Conservation (phyloP, 2,888 invertebrate species). For the Leptinotarsa juncta region DNA sequence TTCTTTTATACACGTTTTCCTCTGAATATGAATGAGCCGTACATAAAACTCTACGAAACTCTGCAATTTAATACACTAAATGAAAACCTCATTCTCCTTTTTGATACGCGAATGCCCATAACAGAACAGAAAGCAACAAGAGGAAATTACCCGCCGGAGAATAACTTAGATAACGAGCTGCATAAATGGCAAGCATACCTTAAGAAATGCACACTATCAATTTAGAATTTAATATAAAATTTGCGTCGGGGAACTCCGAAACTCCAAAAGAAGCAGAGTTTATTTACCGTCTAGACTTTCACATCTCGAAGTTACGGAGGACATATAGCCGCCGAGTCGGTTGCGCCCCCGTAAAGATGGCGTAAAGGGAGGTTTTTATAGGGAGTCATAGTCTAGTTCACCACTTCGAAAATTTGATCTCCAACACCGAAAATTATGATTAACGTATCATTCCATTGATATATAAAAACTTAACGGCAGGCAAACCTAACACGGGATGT, state of each 20-base stretch:
- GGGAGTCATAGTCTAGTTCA: too few relatives aligned
- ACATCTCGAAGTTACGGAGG: constrained; percentile 11
- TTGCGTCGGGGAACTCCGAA: background rate
- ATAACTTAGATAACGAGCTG: constrained; percentile 13
- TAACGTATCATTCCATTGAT: too few relatives aligned
- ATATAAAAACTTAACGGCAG: too few relatives aligned
- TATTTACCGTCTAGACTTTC: constrained; percentile 15
- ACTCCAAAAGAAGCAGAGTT: constrained; percentile 5
- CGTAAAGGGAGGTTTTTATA: background rate
- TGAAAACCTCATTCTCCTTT: background rate
- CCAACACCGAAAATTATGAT: background rate
- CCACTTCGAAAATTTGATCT: too few relatives aligned
- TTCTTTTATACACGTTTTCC: too few relatives aligned
- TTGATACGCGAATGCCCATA: background rate
- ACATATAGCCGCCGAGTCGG: background rate
- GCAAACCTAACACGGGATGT: too few relatives aligned
- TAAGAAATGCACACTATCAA: background rate
- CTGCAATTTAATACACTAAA: too few relatives aligned
- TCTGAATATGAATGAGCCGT: too few relatives aligned
- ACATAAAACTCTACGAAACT: too few relatives aligned
- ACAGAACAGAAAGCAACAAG: background rate
- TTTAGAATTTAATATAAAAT: constrained; percentile 18
- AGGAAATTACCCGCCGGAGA: background rate
- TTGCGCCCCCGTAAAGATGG: constrained; percentile 2
- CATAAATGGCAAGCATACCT: background rate